Base-by-base conservation (phyloP, 1,140 invertebrate species). In the Drosophila quadrilineata region DNA sequence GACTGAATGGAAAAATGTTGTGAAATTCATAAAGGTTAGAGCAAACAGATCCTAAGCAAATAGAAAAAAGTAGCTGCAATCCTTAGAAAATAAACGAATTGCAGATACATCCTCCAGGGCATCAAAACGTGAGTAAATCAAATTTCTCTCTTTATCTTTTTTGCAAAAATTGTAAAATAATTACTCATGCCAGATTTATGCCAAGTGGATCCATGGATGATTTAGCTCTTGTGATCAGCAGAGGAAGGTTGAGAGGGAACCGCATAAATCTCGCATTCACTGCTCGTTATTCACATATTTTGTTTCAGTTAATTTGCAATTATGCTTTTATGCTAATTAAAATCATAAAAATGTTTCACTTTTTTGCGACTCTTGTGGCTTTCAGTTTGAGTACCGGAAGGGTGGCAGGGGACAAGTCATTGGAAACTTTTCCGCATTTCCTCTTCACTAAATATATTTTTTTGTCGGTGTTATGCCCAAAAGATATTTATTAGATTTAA, bases 311-410 rank as follows among this genome's bases (percentile, higher is more conserved):
- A 76, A 84, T 84, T 84, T 84, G 84, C 69, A 84, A 82, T 82
- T 84, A 84, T 64, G 73, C 77, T 82, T 82, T 82, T 77, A 82
- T 84, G 77, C 77, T 82, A 82, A 82, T 82, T 82, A 82, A 84
- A 82, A 84, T 63, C 69, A 65, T 59, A 66, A 70, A 82, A 82
- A 58, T 58, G 53, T 59, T 48, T 17, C 6, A 54, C 69, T 48
- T 72, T 79, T 65, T 59, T 65, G 72, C 70, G 58, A 56, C 66
- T 64, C 75, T 46, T 36, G 43, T 12, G 36, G 53, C 62, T 71
- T 59, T 19, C 24, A n/a, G 31, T 21, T 19, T 29, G 9, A 21
- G 28, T 69, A 17, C 0, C 10, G 31, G 10, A 2, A 24, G 19
- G 3, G 10, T 3, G n/a, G 14, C 29, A 17, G 21, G 9, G n/a